Conservation (phyloP, 1,140 invertebrate species). For the Papilio machaon region DNA sequence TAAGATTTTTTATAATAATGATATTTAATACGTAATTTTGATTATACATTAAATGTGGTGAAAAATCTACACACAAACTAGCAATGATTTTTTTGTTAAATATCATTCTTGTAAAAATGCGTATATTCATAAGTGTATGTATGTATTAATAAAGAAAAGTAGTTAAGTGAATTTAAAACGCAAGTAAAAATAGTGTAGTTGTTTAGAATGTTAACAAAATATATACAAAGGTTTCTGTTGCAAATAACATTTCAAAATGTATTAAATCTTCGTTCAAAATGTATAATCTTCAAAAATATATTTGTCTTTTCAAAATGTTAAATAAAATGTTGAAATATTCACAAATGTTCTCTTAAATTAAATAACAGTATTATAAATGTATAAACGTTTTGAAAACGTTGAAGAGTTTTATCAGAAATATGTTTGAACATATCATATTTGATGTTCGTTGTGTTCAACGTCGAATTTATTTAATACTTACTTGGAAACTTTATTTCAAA, state of each 20-base stretch:
- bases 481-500: neutral
- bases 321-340: neutral
- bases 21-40: neutral
- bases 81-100: neutral
- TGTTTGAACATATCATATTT: constrained; percentile 24
- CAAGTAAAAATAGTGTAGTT: neutral
- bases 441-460: constrained; percentile 14
- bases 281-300: neutral
- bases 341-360: neutral
- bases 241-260: neutral
- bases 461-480: constrained; percentile 9
- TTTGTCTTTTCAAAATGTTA: neutral
- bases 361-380: constrained; percentile 12
- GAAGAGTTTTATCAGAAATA: constrained; percentile 10
- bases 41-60: neutral
- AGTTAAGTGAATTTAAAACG: constrained; percentile 1
- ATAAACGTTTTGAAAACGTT: neutral
- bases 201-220: constrained; percentile 17
- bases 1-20: neutral
- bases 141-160: neutral
- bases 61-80: neutral
- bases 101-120: neutral
- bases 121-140: neutral
- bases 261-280: neutral
- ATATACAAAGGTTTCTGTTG: constrained; percentile 17